phyloP scores from a whole-genome alignment of 2,797 vertebrate genomes.

The Helicolenus hilgendorfi region DNA sequence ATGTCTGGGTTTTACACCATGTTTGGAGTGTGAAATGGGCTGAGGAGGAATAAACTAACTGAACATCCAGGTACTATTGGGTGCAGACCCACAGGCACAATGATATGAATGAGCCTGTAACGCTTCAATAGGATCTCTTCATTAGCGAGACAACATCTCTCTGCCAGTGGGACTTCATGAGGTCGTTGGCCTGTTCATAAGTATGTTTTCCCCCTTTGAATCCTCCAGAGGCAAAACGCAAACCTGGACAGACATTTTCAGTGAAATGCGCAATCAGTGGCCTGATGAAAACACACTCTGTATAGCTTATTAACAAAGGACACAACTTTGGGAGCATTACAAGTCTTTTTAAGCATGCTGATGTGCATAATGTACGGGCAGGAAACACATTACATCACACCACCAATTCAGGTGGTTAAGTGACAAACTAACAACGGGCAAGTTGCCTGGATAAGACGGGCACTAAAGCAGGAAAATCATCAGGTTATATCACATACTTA shows the following conservation, averaged over 20 bases:
- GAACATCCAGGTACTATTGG: not conserved
- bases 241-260: slow-evolving; percentile 1
- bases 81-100: slow-evolving; percentile 12
- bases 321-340: not conserved
- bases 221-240: not conserved
- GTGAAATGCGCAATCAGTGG: not conserved
- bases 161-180: slow-evolving; percentile 10
- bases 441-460: not conserved
- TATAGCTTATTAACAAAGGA: not conserved
- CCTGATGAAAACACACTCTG: not conserved
- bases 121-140: slow-evolving; percentile 35
- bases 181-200: slow-evolving; percentile 15
- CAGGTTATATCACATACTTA: not conserved
- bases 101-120: not conserved
- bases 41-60: not conserved
- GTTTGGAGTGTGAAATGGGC: slow-evolving; percentile 25
- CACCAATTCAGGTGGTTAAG: not conserved
- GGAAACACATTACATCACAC: not conserved
- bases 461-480: not conserved
- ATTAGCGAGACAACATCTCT: slow-evolving; percentile 35
- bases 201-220: not conserved
- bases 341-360: not conserved
- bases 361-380: not conserved
- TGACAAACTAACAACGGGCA: not conserved
- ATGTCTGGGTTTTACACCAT: slow-evolving; percentile 16